Conservation (phyloP, 64 coral and sea anemone species). For the Montipora efflorescens region DNA sequence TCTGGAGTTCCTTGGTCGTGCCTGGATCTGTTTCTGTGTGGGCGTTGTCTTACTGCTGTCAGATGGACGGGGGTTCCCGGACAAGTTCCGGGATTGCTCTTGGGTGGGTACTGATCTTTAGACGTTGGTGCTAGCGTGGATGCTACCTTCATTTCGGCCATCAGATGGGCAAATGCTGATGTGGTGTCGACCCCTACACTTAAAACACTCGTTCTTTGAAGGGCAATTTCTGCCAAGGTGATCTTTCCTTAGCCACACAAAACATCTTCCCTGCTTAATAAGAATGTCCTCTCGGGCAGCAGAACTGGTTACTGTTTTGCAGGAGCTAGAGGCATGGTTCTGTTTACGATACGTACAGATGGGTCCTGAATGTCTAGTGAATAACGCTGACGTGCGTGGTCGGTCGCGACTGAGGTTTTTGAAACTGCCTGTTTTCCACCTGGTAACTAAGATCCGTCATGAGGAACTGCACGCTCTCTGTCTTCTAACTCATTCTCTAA, state of each 20-base stretch:
- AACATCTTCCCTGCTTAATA: constrained; percentile 34
- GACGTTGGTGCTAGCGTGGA: neutral
- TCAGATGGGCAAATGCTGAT: neutral
- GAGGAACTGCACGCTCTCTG: constrained; percentile 7
- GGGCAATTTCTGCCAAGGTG: constrained; percentile 15
- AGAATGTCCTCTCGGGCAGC: neutral
- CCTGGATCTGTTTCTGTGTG: neutral
- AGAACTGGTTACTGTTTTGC: too few relatives aligned
- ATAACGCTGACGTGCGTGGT: neutral
- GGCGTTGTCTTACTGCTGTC: neutral
- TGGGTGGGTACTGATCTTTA: neutral
- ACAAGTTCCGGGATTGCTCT: neutral
- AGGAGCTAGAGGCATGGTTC: neutral
- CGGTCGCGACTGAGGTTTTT: neutral
- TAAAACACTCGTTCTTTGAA: neutral
- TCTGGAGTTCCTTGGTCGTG: neutral
- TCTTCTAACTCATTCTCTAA: constrained; percentile 47
- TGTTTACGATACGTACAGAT: constrained; percentile 8
- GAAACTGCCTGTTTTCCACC: neutral
- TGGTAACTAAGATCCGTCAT: neutral
- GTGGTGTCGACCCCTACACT: constrained; percentile 12
- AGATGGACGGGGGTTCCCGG: neutral
- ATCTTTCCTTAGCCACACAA: constrained; percentile 2
- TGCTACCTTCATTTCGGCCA: too few relatives aligned
- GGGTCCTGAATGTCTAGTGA: neutral